Base-by-base conservation (phyloP, 2,888 invertebrate species). In the Macaria notata region DNA sequence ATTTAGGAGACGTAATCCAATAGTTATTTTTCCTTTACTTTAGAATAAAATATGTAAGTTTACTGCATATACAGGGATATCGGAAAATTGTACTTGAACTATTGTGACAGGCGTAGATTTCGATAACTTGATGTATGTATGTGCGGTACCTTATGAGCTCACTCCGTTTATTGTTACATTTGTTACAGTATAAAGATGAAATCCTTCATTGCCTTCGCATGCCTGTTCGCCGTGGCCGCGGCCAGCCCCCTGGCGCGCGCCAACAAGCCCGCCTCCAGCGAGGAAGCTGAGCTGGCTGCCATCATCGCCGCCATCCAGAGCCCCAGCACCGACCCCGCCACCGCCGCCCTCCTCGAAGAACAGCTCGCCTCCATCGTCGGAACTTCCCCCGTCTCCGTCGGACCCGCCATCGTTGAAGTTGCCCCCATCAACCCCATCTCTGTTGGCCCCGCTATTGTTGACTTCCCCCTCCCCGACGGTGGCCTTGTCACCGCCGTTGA, bases 241-340 rank as follows among this genome's bases (percentile, higher is more conserved):
- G 81, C 80, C 63, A 56, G 56, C 61, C 73, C 76, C 19, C 19
- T 66, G 53, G n/a, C 9, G 8, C 51, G 42, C 36, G 31, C 7
- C 48, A 75, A 73, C 53, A 75, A 73, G 59, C 77, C 78, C 8
- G 31, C 53, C 4, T 43, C 46, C 49, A 38, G 56, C 39, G 64
- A 63, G n/a, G 5, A 53, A 1, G 63, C 70, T 6, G 67, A 75
- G 63, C 4, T 80, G 30, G 73, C 72, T 46, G 75, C 75, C 30
- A 77, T 82, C 56, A 48, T 83, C 5, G 76, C 75, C n/a, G 82
- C 83, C 49, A 82, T 81, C 73, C 56, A 77, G 50, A 79, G 78
- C 73, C 82, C 83, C 59, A 77, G 56, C 76, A 80, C 83, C 47
- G 76, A 81, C 75, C 80, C 81, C 45, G 78, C 76, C 59, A 79